These are phyloP conservation scores for Clarias gariepinus DNA, from an alignment of 2,113 vertebrate genomes.

Conservation along the genomic window DNA sequence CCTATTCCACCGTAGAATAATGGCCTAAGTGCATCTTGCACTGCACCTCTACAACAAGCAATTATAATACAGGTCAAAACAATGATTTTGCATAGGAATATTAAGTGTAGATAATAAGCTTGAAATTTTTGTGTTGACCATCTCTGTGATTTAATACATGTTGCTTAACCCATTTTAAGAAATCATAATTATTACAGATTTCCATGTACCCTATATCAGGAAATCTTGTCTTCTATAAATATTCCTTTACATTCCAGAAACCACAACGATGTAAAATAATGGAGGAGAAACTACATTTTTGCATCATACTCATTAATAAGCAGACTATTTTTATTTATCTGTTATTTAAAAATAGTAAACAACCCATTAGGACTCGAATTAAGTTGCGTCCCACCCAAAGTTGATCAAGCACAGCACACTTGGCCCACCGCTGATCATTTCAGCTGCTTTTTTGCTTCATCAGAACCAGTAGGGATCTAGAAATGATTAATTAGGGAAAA, in stretches of 20 bases:
- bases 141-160: neutral
- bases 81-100: neutral
- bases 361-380: neutral
- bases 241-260: neutral
- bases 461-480: constrained; percentile 42
- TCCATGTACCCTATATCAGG: neutral
- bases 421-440: constrained; percentile 28
- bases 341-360: neutral
- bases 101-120: neutral
- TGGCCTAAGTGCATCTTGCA: neutral
- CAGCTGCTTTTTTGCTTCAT: constrained; percentile 42
- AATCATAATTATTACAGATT: neutral
- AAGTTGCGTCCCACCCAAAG: constrained; percentile 16
- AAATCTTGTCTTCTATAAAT: neutral
- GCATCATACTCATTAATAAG: neutral
- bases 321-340: neutral
- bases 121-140: neutral
- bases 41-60: neutral
- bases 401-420: constrained; percentile 18
- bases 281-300: neutral
- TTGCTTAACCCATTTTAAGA: neutral
- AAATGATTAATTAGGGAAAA: constrained; percentile 57
- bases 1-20: neutral
- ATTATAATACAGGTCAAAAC: neutral
- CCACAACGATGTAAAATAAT: neutral